phyloP scores from a whole-genome alignment of 2,113 vertebrate genomes.

The Lontra canadensis region DNA sequence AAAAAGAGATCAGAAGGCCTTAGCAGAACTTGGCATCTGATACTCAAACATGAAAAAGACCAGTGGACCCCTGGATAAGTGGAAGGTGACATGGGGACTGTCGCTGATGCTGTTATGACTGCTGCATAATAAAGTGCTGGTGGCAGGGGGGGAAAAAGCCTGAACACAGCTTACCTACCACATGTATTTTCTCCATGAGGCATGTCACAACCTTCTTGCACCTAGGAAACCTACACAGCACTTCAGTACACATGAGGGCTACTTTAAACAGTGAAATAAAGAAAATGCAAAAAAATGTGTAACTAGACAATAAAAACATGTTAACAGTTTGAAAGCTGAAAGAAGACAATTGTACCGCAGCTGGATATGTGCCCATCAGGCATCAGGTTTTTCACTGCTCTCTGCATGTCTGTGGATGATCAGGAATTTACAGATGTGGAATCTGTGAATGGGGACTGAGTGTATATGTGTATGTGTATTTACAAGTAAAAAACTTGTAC shows the following conservation, averaged over 20 bases:
- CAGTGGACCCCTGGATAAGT: not conserved
- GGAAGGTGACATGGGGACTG: not conserved
- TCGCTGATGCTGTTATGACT: not conserved
- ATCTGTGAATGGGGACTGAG: not conserved
- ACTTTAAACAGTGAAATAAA: not conserved
- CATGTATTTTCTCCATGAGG: not conserved
- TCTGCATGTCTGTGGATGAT: not conserved
- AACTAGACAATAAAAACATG: not conserved
- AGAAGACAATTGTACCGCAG: not conserved
- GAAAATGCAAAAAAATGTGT: not conserved
- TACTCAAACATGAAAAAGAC: not conserved
- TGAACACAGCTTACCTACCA: not conserved
- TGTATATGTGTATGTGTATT: not conserved
- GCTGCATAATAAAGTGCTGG: constrained; percentile 49
- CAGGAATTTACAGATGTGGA: not conserved
- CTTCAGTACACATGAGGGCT: not conserved
- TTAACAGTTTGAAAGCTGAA: not conserved
- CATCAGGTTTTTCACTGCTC: not conserved
- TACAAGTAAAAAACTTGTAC: not conserved
- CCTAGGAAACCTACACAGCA: not conserved
- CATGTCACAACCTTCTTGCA: not conserved
- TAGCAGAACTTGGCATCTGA: not conserved
- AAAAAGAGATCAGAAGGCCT: not conserved
- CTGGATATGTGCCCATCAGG: not conserved
- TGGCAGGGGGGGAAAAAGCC: not conserved